A percentile compares a stretch with the other conserved stretches of the same genome.
Conservation (phyloP, 2,113 vertebrate species). For the Rhinopomastus cyanomelas region DNA sequence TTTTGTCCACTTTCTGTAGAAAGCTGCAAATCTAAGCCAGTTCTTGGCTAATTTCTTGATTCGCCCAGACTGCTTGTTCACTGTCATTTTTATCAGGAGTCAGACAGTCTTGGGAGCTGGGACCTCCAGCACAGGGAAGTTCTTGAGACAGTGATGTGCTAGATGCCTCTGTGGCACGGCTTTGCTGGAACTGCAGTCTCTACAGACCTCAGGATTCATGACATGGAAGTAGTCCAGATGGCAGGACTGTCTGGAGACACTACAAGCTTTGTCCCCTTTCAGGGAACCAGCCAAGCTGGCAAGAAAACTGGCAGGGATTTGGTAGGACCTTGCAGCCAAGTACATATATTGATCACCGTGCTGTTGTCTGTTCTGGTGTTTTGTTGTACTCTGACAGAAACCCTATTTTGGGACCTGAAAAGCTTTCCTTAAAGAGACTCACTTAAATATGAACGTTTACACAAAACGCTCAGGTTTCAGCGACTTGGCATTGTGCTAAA, state of each 20-base stretch:
- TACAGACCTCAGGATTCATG: constrained; percentile 25
- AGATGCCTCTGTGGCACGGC: not conserved
- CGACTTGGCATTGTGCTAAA: not conserved
- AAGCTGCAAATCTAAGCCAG: not conserved
- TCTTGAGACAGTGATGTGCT: constrained; percentile 11
- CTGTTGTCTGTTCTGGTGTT: not conserved
- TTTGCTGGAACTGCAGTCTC: constrained; percentile 17
- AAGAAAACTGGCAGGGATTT: constrained; percentile 27
- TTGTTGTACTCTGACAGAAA: not conserved
- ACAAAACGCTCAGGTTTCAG: rapidly evolving
- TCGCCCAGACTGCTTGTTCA: not conserved
- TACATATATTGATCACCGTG: not conserved
- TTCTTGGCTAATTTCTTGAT: not conserved
- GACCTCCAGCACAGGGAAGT: not conserved
- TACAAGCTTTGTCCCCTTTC: constrained; percentile 40
- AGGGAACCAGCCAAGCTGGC: constrained; percentile 44
- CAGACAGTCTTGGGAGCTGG: not conserved
- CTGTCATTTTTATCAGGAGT: not conserved
- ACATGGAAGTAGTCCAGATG: constrained; percentile 50
- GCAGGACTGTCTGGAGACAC: constrained; percentile 46
- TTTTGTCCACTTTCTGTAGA: not conserved
- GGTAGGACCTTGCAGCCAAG: constrained; percentile 16
- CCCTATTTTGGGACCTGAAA: not conserved
- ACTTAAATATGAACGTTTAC: not conserved
- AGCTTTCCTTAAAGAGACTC: not conserved